Evolutionary conservation across 2,113 vertebrate genomes (phyloP).

Genomic region (Meriones unguiculatus): DNA sequence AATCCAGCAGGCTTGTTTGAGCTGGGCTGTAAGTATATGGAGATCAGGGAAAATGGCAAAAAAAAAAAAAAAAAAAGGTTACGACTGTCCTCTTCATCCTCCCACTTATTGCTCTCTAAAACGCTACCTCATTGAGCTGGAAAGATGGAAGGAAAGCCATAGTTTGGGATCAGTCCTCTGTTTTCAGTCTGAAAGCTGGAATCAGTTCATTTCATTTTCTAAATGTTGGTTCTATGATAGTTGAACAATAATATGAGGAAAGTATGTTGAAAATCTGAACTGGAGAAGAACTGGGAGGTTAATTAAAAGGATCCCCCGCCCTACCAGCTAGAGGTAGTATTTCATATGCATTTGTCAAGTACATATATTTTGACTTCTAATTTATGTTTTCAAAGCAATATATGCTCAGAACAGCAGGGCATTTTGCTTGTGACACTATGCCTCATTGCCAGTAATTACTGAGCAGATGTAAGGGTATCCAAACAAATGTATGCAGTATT

Average conservation of each 20-base stretch:
- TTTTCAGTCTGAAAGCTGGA: slow-evolving; percentile 7
- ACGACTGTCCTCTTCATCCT: neutral
- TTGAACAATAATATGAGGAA: slow-evolving; percentile 51
- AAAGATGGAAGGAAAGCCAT: neutral
- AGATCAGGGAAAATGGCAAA: neutral
- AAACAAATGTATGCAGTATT: slow-evolving; percentile 59
- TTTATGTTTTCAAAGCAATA: slow-evolving; percentile 68
- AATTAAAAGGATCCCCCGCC: slow-evolving; percentile 47
- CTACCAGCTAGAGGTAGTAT: neutral
- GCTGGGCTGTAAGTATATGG: neutral
- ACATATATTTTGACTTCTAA: slow-evolving; percentile 54
- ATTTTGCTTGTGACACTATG: slow-evolving; percentile 65
- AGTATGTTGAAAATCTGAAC: slow-evolving; percentile 46
- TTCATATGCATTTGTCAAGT: slow-evolving; percentile 55
- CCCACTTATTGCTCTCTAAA: neutral
- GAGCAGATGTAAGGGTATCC: slow-evolving; percentile 59
- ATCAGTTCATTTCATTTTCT: neutral
- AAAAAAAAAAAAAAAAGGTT: too few relatives aligned
- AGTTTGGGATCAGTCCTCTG: neutral
- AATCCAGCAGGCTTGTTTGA: neutral
- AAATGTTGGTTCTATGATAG: neutral
- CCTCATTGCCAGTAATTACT: slow-evolving; percentile 70
- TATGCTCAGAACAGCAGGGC: slow-evolving; percentile 26
- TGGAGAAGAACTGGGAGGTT: neutral
- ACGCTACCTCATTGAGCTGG: neutral